Evolutionary conservation across 2,797 vertebrate genomes (phyloP), one percentile per base, ranked within the genome.

Genomic region (Microctenopoma steveboyesi): DNA sequence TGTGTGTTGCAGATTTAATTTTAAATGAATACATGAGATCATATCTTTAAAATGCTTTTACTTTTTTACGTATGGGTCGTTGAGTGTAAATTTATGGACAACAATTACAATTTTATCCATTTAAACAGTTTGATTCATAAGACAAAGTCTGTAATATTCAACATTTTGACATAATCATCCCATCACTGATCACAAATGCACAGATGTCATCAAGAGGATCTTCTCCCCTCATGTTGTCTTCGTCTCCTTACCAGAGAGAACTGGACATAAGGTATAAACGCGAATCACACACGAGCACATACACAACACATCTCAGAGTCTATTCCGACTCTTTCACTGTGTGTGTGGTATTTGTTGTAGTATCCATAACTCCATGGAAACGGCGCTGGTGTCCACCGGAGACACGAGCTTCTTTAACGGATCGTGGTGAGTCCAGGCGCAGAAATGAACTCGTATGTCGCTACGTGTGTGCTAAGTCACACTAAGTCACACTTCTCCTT

Each of bases 171-270:
- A 37, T 7, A 7, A 7, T 22, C 22, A 22, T 22, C 22, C 22
- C 22, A 22, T 22, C 22, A 22, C 22, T 37, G 8, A 37, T 37
- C 7, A 10, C 7, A 37, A 22, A 22, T 22, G 22, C 22, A 69
- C 67, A 99, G 98, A 87, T 91, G 37, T 92, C 93, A 10, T 94
- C 95, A 9, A 91, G 93, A 86, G 95, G 95, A 46, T 86, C 94
- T 11, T 93, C 95, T 27, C 93, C 94, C 1, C 82, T 92, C 0
- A 30, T 88, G 72, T 85, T 93, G 27, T 90, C 91, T 11, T 91
- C 94, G 2, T 88, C 93, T 1, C 89, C 92, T 43, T 92, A 93
- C 8, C 95, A 95, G 78, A 96, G 95, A 86, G 91, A 95, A 4
- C 1, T 94, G 74, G 95, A 98, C 83, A 94, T 83, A 8, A 96